Percentiles rank a stretch among this genome's conserved stretches.
These are phyloP conservation scores for Oriolus oriolus DNA, from an alignment of 2,113 vertebrate species.

Conservation along the genomic window DNA sequence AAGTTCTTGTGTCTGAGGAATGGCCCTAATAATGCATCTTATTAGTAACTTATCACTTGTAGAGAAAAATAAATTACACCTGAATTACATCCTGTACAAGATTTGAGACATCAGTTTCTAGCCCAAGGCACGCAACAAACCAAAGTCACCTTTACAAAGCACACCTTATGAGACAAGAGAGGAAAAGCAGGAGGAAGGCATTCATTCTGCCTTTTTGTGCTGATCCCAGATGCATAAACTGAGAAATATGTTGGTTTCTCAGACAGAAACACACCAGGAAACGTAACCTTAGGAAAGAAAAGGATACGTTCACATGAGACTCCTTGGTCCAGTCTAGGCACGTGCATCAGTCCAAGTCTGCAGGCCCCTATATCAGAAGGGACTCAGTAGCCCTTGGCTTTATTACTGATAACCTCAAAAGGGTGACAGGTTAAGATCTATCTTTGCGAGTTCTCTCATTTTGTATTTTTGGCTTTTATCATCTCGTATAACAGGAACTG, in stretches of 20 bases:
- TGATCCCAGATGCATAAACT: conserved; percentile 72
- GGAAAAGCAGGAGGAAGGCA: conserved; percentile 73
- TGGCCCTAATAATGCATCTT: background rate
- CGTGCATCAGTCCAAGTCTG: background rate
- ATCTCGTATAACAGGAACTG: background rate
- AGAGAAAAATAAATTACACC: background rate
- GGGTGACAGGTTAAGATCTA: background rate
- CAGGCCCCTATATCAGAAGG: background rate
- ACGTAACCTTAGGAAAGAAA: conserved; percentile 66
- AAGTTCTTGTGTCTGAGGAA: background rate
- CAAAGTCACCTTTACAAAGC: conserved; percentile 78
- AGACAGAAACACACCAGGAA: conserved; percentile 75
- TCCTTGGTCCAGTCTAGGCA: background rate
- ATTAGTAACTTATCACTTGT: background rate
- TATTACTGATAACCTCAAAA: background rate
- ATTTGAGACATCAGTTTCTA: background rate
- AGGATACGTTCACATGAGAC: rapidly evolving
- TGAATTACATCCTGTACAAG: background rate
- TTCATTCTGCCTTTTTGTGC: conserved; percentile 63
- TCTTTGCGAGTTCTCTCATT: background rate
- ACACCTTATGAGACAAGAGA: conserved; percentile 73
- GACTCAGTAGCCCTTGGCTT: background rate
- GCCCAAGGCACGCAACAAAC: background rate
- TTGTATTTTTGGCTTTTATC: background rate
- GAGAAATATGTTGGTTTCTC: conserved; percentile 75